A percentile compares a stretch with the other conserved stretches of the same genome.
Evolutionary conservation across 2,797 vertebrate genomes (phyloP).

Genomic region (Heliangelus exortis): DNA sequence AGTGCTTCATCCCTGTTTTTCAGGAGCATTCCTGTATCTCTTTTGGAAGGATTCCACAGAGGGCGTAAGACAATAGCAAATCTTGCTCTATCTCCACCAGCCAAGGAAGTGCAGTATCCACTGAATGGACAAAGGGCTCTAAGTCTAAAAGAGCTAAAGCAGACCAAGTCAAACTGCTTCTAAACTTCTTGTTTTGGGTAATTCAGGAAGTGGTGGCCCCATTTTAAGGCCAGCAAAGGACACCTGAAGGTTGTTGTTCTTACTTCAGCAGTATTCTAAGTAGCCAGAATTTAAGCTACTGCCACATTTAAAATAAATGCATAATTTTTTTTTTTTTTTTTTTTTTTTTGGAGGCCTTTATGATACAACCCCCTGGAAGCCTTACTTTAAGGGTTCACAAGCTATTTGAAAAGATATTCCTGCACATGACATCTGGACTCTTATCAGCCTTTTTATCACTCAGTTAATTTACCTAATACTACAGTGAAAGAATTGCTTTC

Average conservation of each 20-base stretch:
- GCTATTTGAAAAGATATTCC: neutral
- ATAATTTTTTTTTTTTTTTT: neutral
- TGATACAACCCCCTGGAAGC: neutral
- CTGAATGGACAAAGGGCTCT: neutral
- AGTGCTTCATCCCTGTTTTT: neutral
- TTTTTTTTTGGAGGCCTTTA: neutral
- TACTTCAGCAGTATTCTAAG: neutral
- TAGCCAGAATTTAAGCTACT: neutral
- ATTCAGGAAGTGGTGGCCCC: neutral
- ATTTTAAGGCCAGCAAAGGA: neutral
- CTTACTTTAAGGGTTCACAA: slow-evolving; percentile 2
- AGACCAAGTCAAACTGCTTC: neutral
- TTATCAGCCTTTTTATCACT: slow-evolving; percentile 24
- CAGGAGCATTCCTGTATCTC: neutral
- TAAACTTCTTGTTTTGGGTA: neutral
- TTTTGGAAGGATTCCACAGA: neutral
- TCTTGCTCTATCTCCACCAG: neutral
- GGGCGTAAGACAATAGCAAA: neutral
- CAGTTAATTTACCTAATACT: slow-evolving; percentile 44
- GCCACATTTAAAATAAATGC: neutral
- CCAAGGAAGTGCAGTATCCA: neutral
- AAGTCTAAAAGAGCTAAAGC: neutral
- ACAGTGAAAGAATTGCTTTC: slow-evolving; percentile 16
- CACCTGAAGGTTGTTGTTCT: neutral
- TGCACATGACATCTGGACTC: slow-evolving; percentile 25